phyloP scores from a whole-genome alignment of 92 coral and sea anemone species.

The Paramuricea clavata region DNA sequence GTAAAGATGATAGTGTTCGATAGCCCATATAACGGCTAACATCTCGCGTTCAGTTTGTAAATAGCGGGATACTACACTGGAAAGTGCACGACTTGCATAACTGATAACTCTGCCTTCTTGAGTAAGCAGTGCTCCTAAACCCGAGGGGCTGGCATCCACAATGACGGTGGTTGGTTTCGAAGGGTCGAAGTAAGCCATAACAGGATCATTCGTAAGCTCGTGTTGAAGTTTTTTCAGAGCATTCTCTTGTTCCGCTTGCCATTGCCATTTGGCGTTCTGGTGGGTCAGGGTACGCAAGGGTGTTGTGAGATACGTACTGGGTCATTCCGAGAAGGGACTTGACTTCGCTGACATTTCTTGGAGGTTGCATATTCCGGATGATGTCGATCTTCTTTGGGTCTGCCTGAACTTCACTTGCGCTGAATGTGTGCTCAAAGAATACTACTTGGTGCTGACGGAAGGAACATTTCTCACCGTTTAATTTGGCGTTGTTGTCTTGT shows the following conservation, averaged over 20 bases:
- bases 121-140: too few relatives aligned
- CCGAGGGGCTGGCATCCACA: too few relatives aligned
- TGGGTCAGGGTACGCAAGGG: too few relatives aligned
- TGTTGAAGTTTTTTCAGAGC: constrained; percentile 23
- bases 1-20: too few relatives aligned
- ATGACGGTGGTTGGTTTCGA: too few relatives aligned
- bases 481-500: not conserved
- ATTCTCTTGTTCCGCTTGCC: constrained; percentile 41
- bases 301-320: constrained; percentile 52
- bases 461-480: not conserved
- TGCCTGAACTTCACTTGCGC: not conserved
- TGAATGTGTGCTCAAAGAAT: not conserved
- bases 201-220: constrained; percentile 35
- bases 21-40: too few relatives aligned
- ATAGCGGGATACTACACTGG: too few relatives aligned
- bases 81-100: too few relatives aligned
- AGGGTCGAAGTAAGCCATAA: too few relatives aligned
- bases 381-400: not conserved
- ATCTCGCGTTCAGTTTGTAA: too few relatives aligned
- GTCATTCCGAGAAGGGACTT: constrained; percentile 33
- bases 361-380: not conserved
- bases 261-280: constrained; percentile 51
- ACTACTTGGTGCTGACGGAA: not conserved
- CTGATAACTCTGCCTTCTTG: too few relatives aligned
- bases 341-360: not conserved